A percentile compares a stretch with the other conserved stretches of the same genome.
Evolutionary conservation across 2,888 invertebrate species (phyloP).

Genomic region (Anthoptus insignis): DNA sequence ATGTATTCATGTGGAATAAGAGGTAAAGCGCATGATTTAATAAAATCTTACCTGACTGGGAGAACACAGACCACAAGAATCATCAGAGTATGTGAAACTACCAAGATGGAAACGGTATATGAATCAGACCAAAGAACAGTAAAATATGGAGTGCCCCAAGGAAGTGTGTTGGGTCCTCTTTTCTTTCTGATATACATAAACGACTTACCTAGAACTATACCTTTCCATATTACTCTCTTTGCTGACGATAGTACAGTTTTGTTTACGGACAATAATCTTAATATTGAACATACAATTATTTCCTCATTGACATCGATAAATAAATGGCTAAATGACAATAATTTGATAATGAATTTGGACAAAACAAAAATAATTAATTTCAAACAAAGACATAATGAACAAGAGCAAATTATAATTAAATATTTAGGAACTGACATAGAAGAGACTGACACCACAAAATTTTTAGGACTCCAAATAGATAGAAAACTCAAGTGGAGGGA

Average conservation of each 20-base stretch:
- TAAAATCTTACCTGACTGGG: not conserved
- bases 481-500: constrained; percentile 3
- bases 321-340: constrained; percentile 7
- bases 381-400: not conserved
- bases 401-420: no score
- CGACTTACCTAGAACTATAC: not conserved
- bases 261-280: not conserved
- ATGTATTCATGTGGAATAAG: not conserved
- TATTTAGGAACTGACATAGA: no score
- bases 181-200: not conserved
- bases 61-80: not conserved
- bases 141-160: not conserved
- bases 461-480: not conserved
- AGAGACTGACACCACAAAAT: not conserved
- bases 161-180: not conserved
- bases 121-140: not conserved
- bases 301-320: not conserved
- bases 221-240: not conserved
- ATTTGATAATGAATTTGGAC: constrained; percentile 7
- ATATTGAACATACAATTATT: constrained; percentile 3
- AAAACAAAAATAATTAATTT: constrained; percentile 6
- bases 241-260: constrained; percentile 11
- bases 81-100: not conserved
- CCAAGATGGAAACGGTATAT: not conserved
- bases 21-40: not conserved